These are phyloP conservation scores for Sciurus niger DNA, from an alignment of 2,113 vertebrate genomes.

Conservation along the genomic window DNA sequence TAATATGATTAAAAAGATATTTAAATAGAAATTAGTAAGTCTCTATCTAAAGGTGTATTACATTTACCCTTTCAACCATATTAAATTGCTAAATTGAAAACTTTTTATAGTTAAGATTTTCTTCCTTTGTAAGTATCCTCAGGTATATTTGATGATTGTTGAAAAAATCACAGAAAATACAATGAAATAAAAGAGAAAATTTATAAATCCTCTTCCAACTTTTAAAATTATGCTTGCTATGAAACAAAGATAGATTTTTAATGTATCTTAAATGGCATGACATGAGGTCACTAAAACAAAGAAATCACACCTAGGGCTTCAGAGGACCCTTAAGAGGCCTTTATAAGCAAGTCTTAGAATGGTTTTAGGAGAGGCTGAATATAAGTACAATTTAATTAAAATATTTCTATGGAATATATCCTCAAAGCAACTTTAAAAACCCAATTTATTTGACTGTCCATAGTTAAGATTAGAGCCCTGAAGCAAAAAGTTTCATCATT, in stretches of 20 bases:
- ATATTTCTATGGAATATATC: not conserved
- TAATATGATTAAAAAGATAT: not conserved
- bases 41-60: constrained; percentile 39
- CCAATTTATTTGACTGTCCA: not conserved
- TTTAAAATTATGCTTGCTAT: not conserved
- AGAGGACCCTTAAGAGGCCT: not conserved
- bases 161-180: not conserved
- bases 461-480: not conserved
- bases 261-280: not conserved
- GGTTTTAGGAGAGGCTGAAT: not conserved
- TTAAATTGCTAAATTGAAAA: not conserved
- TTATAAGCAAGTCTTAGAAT: not conserved
- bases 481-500: not conserved
- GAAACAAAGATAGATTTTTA: not conserved
- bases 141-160: not conserved
- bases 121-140: not conserved
- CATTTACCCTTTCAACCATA: not conserved
- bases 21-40: constrained; percentile 1
- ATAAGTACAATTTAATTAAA: not conserved
- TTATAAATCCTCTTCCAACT: not conserved
- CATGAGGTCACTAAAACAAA: not conserved
- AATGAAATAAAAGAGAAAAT: not conserved
- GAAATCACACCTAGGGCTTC: not conserved
- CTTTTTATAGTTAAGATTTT: not conserved
- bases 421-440: not conserved